A percentile compares a stretch with the other conserved stretches of the same genome.
Evolutionary conservation across 2,113 vertebrate genomes (phyloP).

Genomic region (Nansenia antarctica): DNA sequence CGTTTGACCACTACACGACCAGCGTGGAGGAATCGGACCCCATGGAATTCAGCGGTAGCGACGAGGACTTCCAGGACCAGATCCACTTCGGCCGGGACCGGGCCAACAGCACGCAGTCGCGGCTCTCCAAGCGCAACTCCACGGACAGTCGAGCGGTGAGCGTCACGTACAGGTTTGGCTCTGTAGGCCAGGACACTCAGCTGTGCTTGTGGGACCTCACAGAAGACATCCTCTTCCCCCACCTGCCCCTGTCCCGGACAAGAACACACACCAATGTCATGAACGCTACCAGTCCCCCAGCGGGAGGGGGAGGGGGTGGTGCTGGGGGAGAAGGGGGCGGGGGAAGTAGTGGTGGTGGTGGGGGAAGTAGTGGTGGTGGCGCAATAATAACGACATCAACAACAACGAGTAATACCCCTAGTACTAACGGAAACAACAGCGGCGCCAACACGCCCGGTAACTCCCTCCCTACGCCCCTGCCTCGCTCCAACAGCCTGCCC

Average conservation of each 20-base stretch:
- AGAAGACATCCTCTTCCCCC: constrained; percentile 97
- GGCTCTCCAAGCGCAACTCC: constrained; percentile 96
- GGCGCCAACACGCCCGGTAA: constrained; percentile 76
- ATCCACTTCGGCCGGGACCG: constrained; percentile 89
- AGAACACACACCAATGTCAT: constrained; percentile 98
- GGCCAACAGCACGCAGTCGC: constrained; percentile 93
- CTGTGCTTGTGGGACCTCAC: constrained; percentile 98
- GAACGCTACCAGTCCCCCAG: constrained; percentile 89
- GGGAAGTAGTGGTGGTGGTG: constrained; percentile 1
- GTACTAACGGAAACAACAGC: constrained; percentile 75
- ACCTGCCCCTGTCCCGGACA: constrained; percentile 93
- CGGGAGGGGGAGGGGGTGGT: constrained; percentile 33
- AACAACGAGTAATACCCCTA: constrained; percentile 55
- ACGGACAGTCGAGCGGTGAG: constrained; percentile 94
- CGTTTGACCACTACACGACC: constrained; percentile 95
- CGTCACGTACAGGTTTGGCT: constrained; percentile 96
- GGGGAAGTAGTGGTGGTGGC: no score
- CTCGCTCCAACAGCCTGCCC: constrained; percentile 96
- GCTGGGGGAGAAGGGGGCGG: constrained; percentile 47
- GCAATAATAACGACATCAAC: no score
- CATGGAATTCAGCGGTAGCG: constrained; percentile 94
- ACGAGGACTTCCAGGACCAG: constrained; percentile 96
- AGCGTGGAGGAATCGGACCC: constrained; percentile 94
- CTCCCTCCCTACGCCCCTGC: constrained; percentile 88
- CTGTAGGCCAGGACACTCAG: constrained; percentile 97